Evolutionary conservation across 1,140 invertebrate genomes (phyloP).

Genomic region (Bombus cullumanus): DNA sequence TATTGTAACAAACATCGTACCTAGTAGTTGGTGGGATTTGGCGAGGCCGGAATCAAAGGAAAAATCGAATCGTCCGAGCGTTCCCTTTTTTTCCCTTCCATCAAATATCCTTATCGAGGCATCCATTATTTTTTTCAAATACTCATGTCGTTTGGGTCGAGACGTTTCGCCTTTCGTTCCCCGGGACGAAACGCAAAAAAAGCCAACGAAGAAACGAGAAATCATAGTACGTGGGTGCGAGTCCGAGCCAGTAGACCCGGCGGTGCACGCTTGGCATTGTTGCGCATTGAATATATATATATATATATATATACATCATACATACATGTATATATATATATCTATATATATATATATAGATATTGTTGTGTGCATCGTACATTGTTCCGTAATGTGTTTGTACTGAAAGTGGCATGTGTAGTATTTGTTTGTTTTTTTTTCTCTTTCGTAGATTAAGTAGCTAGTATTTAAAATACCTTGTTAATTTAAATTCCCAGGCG

Average conservation of each 20-base stretch:
- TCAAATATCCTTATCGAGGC: conserved; percentile 31
- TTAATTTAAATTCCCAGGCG: conserved; percentile 62
- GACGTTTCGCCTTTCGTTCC: conserved; percentile 45
- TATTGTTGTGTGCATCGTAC: conserved; percentile 66
- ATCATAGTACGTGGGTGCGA: conserved; percentile 62
- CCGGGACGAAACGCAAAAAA: conserved; percentile 21
- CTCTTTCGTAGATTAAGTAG: conserved; percentile 75
- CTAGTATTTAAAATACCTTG: conserved; percentile 65
- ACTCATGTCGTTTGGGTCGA: conserved; percentile 37
- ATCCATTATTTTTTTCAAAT: conserved; percentile 29
- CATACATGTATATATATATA: neutral
- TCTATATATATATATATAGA: conserved; percentile 2
- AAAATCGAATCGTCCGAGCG: conserved; percentile 25
- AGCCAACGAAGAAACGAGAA: conserved; percentile 42
- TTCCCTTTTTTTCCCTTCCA: neutral
- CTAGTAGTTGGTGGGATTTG: conserved; percentile 31
- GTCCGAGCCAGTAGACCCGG: conserved; percentile 61
- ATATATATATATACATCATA: conserved; percentile 7
- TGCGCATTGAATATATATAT: conserved; percentile 49
- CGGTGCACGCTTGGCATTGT: conserved; percentile 76
- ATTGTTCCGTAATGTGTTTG: conserved; percentile 59
- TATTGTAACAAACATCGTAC: conserved; percentile 36
- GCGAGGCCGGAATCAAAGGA: conserved; percentile 8
- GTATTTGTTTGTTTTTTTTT: conserved; percentile 71
- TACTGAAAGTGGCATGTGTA: conserved; percentile 76